Percentiles rank a stretch among this genome's conserved stretches.
Evolutionary conservation across 53 echinoderm and acorn worm species (phyloP).

Genomic region (Astropecten irregularis): DNA sequence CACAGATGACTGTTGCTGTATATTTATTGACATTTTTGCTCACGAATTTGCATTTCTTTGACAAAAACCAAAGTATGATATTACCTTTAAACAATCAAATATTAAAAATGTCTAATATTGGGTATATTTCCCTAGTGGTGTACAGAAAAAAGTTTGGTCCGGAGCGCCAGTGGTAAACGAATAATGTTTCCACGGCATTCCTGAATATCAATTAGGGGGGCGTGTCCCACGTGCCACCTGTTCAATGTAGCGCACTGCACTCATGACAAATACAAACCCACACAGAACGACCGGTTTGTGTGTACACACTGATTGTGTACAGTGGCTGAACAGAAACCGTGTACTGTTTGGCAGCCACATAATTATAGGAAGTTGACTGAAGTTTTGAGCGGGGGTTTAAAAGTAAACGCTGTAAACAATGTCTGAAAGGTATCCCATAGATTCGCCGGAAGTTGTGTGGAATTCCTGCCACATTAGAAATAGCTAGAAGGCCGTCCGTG

Average conservation of each 20-base stretch:
- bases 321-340: too few relatives aligned
- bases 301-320: background rate
- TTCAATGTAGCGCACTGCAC: too few relatives aligned
- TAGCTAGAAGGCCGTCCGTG: constrained; percentile 8
- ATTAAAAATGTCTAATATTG: too few relatives aligned
- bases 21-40: too few relatives aligned
- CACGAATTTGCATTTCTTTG: too few relatives aligned
- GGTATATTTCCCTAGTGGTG: too few relatives aligned
- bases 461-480: constrained; percentile 35
- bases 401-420: background rate
- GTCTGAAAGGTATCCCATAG: constrained; percentile 50
- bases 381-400: constrained; percentile 7
- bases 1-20: too few relatives aligned
- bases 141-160: background rate
- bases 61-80: too few relatives aligned
- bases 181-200: background rate
- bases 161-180: background rate
- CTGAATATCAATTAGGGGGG: constrained; percentile 38
- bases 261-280: too few relatives aligned
- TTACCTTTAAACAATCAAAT: too few relatives aligned
- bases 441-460: constrained; percentile 23
- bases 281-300: background rate
- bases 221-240: constrained; percentile 21
- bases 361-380: background rate
- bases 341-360: too few relatives aligned